phyloP scores from a whole-genome alignment of 1,140 invertebrate genomes.

The Drosophila sulfurigaster region DNA sequence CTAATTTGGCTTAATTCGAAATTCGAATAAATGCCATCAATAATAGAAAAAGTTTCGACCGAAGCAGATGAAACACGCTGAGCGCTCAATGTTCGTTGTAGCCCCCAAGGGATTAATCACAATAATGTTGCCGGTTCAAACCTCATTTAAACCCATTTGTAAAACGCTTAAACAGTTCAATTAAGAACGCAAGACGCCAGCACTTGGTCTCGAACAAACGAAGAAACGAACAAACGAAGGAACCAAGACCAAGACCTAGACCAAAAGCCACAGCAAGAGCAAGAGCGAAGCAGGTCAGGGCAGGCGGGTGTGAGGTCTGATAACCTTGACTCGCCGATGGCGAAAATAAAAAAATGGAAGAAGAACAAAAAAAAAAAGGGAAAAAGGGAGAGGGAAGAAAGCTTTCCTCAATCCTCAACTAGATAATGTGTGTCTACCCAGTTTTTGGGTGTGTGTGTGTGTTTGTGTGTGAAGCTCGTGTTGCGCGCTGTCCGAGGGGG shows the following conservation, averaged over 20 bases:
- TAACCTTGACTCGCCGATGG: constrained; percentile 60
- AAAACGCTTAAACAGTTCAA: constrained; percentile 53
- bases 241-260: too few species aligned
- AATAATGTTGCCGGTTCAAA: constrained; percentile 40
- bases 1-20: too few species aligned
- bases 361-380: neutral
- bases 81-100: neutral
- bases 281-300: neutral
- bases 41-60: neutral
- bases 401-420: constrained; percentile 74
- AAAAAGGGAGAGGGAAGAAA: constrained; percentile 47
- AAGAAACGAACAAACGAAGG: too few species aligned
- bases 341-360: constrained; percentile 3
- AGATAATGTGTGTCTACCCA: constrained; percentile 48
- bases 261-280: too few species aligned
- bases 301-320: neutral
- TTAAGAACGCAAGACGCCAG: constrained; percentile 46
- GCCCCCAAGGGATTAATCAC: constrained; percentile 16
- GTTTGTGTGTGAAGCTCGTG: neutral
- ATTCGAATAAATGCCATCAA: too few species aligned
- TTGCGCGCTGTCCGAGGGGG: too few species aligned
- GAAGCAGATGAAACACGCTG: neutral
- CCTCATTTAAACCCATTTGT: constrained; percentile 34
- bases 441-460: constrained; percentile 2
- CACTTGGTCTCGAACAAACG: neutral